Evolutionary conservation across 2,888 invertebrate species (phyloP), one percentile per base, ranked within the genome.

Genomic region (Caenorhabditis drosophilae): DNA sequence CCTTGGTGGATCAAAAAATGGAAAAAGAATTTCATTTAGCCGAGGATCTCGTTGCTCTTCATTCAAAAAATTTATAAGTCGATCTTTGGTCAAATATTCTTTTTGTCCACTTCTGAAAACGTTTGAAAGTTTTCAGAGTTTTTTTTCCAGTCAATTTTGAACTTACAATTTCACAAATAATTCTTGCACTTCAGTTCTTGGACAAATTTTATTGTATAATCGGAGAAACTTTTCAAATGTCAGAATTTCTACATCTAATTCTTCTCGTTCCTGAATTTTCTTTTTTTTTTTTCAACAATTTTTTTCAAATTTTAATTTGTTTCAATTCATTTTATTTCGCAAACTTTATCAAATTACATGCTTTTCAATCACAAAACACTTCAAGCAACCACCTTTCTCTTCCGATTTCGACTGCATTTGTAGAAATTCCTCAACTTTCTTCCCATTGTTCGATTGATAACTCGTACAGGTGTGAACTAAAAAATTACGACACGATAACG

Each of bases 181-280:
- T 84, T 97, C 97, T 83, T 98, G 96, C 78, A 98, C 97, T 85
- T 99, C 98, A 81, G 94, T 95, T 79, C 98, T 89, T 2, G 98
- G 98, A 84, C 97, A 98, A 82, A 98, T 96, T 87, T 95, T 97
- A 85, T 96, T 96, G 85, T 98, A 98, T 12, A 98, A 88, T 50
- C 92, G 91, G 86, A 97, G 96, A 86, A 99, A 99, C 85, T 96
- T 97, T 77, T 98, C 97, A 84, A 97, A 98, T 0, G 96, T 97
- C 84, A 98, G 97, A 48, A 91, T 91, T 20, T 90, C 91, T 49
- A 90, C 91, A 82, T 96, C 95, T 86, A 99, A 93, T 38, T 91
- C 91, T 84, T 95, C 97, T 84, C 79, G 63, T 34, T 92, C 92
- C 90, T 90, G 60, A 54, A 36, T n/a, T n/a, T n/a, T n/a, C n/a